These are phyloP conservation scores for Euura saliciscinereae DNA, from an alignment of 1,140 invertebrate genomes.

Conservation along the genomic window DNA sequence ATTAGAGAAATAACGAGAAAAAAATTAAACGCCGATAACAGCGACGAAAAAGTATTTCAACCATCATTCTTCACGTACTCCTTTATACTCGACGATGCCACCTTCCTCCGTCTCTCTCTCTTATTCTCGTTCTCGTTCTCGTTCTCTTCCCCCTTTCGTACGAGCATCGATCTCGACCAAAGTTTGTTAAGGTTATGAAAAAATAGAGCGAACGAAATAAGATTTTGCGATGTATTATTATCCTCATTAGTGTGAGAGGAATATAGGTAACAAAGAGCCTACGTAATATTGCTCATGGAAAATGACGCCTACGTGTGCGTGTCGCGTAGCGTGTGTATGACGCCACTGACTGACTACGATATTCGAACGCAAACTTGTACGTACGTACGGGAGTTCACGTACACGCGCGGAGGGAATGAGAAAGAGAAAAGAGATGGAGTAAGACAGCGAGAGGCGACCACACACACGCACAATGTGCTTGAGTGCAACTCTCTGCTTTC, in stretches of 20 bases:
- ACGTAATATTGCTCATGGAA: constrained; percentile 23
- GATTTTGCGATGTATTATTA: neutral
- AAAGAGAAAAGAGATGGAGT: neutral
- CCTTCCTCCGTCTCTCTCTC: constrained; percentile 22
- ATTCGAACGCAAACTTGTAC: constrained; percentile 30
- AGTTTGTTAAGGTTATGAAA: neutral
- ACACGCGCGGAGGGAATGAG: neutral
- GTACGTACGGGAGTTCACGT: constrained; percentile 17
- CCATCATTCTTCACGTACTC: too few species aligned
- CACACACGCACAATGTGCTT: constrained; percentile 10
- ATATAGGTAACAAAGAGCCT: constrained; percentile 16
- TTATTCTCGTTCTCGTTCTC: neutral
- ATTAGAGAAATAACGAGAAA: neutral
- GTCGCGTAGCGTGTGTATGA: constrained; percentile 15
- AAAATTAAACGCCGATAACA: too few species aligned
- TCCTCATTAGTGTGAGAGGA: neutral
- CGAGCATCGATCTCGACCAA: neutral
- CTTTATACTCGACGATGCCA: neutral
- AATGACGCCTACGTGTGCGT: constrained; percentile 10
- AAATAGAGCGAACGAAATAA: neutral
- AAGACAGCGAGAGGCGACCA: neutral
- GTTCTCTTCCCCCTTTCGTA: neutral
- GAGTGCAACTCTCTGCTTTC: constrained; percentile 13
- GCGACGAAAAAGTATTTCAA: too few species aligned
- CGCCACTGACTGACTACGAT: constrained; percentile 25